Evolutionary conservation across 2,797 vertebrate genomes (phyloP).

Genomic region (Molothrus ater): DNA sequence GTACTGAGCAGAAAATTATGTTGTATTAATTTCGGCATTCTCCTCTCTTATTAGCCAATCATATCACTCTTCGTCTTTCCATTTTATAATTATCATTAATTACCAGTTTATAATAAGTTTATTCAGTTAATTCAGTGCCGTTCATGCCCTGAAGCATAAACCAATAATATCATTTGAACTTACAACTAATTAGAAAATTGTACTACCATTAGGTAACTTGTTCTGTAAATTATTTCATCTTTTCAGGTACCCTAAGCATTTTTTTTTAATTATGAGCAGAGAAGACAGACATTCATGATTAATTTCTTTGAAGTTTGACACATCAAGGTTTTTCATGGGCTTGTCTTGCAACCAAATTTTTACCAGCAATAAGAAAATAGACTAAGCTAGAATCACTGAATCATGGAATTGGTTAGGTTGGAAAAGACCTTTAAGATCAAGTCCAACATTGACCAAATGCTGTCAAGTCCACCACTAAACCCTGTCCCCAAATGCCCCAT

Average conservation of each 20-base stretch:
- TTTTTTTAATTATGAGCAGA: not conserved
- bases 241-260: conserved; percentile 36
- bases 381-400: not conserved
- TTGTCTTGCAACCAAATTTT: not conserved
- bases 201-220: conserved; percentile 54
- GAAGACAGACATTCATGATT: not conserved
- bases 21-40: conserved; percentile 73
- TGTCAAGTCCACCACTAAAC: not conserved
- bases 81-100: conserved; percentile 78
- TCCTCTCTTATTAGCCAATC: conserved; percentile 72
- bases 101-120: conserved; percentile 76
- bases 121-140: conserved; percentile 74
- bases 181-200: conserved; percentile 63
- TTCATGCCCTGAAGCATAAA: conserved; percentile 69
- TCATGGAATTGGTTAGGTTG: not conserved
- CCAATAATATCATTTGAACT: conserved; percentile 67
- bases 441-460: not conserved
- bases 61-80: conserved; percentile 62
- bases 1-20: conserved; percentile 73
- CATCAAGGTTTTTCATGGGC: not conserved
- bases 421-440: not conserved
- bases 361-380: not conserved
- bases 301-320: not conserved
- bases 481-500: not conserved
- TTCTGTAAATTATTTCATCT: conserved; percentile 65